phyloP scores from a whole-genome alignment of 1,140 invertebrate species.

The Lepidurus arcticus region DNA sequence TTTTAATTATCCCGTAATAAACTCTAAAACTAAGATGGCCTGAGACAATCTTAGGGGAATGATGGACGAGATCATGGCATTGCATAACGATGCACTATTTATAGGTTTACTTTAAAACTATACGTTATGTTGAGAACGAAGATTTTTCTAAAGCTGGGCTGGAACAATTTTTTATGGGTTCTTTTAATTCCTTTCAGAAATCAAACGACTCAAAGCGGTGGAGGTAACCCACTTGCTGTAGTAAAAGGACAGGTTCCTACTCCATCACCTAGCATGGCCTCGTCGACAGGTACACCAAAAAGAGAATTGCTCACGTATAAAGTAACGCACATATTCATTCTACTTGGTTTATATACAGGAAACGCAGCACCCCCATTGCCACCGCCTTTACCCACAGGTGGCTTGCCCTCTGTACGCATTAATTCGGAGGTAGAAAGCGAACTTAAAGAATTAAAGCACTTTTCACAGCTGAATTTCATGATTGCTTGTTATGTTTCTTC shows the following conservation, averaged over 20 bases:
- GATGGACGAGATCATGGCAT: too few relatives aligned
- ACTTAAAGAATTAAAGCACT: conserved; percentile 31
- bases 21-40: too few relatives aligned
- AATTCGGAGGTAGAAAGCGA: conserved; percentile 44
- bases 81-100: too few relatives aligned
- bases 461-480: neutral
- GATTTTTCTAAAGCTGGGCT: too few relatives aligned
- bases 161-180: too few relatives aligned
- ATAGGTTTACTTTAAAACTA: too few relatives aligned
- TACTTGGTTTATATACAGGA: neutral
- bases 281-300: neutral
- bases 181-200: neutral
- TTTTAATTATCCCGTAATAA: too few relatives aligned
- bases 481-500: neutral
- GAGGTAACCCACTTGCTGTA: neutral
- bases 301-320: neutral
- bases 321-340: neutral
- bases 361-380: conserved; percentile 50
- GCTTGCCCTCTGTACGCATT: conserved; percentile 50
- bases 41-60: too few relatives aligned
- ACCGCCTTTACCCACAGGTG: conserved; percentile 43
- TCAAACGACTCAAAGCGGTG: neutral
- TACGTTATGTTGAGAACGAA: too few relatives aligned
- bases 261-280: neutral
- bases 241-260: neutral